These are phyloP conservation scores for Drosophila parthenogenetica DNA, from an alignment of 2,888 invertebrate genomes.

Conservation along the genomic window DNA sequence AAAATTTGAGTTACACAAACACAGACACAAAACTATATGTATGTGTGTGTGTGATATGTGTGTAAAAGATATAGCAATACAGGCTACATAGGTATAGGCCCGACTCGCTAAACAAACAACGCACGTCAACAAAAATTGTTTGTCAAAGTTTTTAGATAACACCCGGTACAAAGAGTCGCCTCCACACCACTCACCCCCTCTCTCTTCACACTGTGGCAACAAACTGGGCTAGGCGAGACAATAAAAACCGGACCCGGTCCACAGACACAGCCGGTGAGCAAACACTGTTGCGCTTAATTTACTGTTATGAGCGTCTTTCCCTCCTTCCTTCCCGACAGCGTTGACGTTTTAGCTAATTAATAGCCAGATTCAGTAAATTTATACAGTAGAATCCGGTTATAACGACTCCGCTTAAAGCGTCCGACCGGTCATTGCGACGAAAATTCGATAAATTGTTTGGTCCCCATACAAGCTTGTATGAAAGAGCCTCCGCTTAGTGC, in stretches of 20 bases:
- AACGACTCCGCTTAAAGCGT: too few relatives aligned
- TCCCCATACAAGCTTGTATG: too few relatives aligned
- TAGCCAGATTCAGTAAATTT: too few relatives aligned
- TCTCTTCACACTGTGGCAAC: neutral
- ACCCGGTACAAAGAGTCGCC: conserved; percentile 39
- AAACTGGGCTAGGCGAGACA: conserved; percentile 33
- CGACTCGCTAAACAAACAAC: conserved; percentile 66
- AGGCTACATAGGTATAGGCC: conserved; percentile 48
- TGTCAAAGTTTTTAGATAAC: conserved; percentile 80
- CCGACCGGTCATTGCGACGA: too few relatives aligned
- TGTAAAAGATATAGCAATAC: conserved; percentile 51
- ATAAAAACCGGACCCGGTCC: conserved; percentile 49
- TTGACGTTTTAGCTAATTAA: too few relatives aligned
- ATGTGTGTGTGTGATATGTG: conserved; percentile 10
- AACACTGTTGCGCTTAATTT: conserved; percentile 76
- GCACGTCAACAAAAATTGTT: conserved; percentile 72
- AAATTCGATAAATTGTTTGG: too few relatives aligned
- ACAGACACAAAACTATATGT: conserved; percentile 10
- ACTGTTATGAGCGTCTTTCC: conserved; percentile 61
- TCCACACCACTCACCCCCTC: conserved; percentile 1
- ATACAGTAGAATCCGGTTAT: too few relatives aligned
- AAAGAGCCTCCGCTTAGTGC: too few relatives aligned
- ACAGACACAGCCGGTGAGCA: conserved; percentile 47
- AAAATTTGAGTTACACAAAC: conserved; percentile 58
- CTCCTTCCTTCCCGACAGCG: neutral